Base-by-base conservation (phyloP, 2,888 invertebrate species). In the Ornithoptera alexandrae region DNA sequence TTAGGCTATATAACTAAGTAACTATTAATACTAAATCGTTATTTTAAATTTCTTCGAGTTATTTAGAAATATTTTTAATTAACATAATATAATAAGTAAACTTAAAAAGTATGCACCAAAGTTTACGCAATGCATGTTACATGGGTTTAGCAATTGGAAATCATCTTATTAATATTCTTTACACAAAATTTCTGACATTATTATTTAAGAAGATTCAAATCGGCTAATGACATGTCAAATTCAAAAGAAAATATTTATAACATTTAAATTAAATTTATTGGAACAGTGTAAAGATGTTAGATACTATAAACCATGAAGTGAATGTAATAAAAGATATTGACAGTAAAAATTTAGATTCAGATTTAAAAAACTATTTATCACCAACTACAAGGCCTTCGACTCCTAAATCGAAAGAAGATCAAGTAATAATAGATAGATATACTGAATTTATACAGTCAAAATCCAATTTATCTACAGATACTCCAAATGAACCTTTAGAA, bases 381-480 rank as follows among this genome's bases (percentile, higher is more conserved):
- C 74, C 77, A 58, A 81, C 84, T 6, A 81, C 87, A 22, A 78
- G 83, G 57, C 86, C 89, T 39, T 70, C 72, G 22, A 78, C 83
- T 60, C 84, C 88, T 12, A 80, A 79, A 18, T 80, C 78, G 50
- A 78, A 77, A 74, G 74, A 75, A 22, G 86, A 85, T 20, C 89
- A 90, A 81, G 73, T 80, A 22, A 86, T 91, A 71, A 84, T 82
- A 68, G 78, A 86, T 62, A 86, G 88, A 63, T 91, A 90, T 56
- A 78, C 84, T 10, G 90, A 91, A 70, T 76, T 91, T 2, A 86
- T 89, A 69, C 75, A 83, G 71, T 90, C 91, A 0, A 85, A 85
- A 76, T 86, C 87, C 15, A 85, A 87, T 75, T 72, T 88, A 67
- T 78, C 82, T 10, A 75, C 76, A 10, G 81, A 85, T 65, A 78